Evolutionary conservation across 1,140 invertebrate species (phyloP).

Genomic region (Temnothorax longispinosus): DNA sequence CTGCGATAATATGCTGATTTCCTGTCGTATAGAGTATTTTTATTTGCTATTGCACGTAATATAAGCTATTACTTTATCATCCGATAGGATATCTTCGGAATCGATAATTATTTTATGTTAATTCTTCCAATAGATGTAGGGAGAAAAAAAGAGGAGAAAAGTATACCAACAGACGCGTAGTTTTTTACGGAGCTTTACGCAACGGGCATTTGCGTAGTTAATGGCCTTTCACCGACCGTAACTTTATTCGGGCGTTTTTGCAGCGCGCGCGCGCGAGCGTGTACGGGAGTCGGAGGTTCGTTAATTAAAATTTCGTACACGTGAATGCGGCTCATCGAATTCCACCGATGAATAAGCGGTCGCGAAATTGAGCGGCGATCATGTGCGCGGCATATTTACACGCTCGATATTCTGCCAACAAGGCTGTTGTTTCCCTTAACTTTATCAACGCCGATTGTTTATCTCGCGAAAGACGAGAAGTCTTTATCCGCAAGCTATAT

Average conservation of each 20-base stretch:
- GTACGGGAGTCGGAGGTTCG: slow-evolving; percentile 63
- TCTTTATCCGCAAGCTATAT: neutral
- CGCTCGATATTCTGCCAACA: slow-evolving; percentile 48
- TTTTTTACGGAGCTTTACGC: slow-evolving; percentile 66
- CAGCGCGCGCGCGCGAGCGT: slow-evolving; percentile 32
- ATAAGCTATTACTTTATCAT: neutral
- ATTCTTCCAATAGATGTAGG: slow-evolving; percentile 61
- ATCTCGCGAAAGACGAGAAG: slow-evolving; percentile 1
- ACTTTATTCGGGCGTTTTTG: slow-evolving; percentile 75
- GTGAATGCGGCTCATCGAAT: slow-evolving; percentile 75
- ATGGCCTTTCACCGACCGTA: slow-evolving; percentile 75
- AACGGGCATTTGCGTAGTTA: slow-evolving; percentile 71
- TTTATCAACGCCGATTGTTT: slow-evolving; percentile 51
- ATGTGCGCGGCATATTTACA: slow-evolving; percentile 58
- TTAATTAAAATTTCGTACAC: slow-evolving; percentile 77
- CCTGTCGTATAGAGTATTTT: neutral
- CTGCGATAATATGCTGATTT: slow-evolving; percentile 45
- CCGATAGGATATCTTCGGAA: slow-evolving; percentile 42
- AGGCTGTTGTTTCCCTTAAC: slow-evolving; percentile 41
- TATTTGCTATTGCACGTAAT: neutral
- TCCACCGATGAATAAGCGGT: slow-evolving; percentile 73
- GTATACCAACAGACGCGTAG: slow-evolving; percentile 26
- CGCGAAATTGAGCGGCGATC: slow-evolving; percentile 72
- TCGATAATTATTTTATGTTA: slow-evolving; percentile 74
- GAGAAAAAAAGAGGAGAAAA: neutral